A percentile compares a stretch with the other conserved stretches of the same genome.
Conservation (phyloP, 2,888 invertebrate genomes). For the Cataglyphis livida region DNA sequence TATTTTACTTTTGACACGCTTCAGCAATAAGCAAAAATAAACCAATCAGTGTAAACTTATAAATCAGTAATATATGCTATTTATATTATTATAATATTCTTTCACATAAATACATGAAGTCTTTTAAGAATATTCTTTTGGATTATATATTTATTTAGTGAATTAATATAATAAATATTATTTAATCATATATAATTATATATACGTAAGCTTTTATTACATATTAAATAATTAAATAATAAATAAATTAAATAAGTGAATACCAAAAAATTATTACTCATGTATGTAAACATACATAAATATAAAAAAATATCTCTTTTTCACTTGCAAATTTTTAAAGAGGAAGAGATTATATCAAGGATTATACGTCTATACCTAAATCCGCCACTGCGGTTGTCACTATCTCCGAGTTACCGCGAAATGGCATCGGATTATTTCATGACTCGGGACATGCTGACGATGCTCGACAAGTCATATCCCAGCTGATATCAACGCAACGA, state of each 20-base stretch:
- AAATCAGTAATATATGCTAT: background rate
- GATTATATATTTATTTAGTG: too few relatives aligned
- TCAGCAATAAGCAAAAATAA: background rate
- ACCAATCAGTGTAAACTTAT: background rate
- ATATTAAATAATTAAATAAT: too few relatives aligned
- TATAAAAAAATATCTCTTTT: background rate
- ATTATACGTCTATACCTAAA: background rate
- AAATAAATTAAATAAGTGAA: background rate
- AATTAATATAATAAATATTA: background rate
- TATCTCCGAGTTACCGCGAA: background rate
- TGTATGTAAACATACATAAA: background rate
- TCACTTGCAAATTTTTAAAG: background rate
- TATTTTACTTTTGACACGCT: background rate
- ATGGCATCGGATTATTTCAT: background rate
- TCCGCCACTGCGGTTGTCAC: background rate
- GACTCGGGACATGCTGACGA: background rate
- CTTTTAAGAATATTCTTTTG: too few relatives aligned
- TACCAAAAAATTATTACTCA: background rate
- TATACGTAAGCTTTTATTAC: too few relatives aligned
- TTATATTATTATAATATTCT: background rate
- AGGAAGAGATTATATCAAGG: background rate
- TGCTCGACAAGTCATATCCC: background rate
- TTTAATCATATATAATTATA: background rate
- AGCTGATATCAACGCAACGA: background rate
- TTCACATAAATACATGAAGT: background rate